Conservation (phyloP, 2,113 vertebrate species). For the Corythaixoides concolor region DNA sequence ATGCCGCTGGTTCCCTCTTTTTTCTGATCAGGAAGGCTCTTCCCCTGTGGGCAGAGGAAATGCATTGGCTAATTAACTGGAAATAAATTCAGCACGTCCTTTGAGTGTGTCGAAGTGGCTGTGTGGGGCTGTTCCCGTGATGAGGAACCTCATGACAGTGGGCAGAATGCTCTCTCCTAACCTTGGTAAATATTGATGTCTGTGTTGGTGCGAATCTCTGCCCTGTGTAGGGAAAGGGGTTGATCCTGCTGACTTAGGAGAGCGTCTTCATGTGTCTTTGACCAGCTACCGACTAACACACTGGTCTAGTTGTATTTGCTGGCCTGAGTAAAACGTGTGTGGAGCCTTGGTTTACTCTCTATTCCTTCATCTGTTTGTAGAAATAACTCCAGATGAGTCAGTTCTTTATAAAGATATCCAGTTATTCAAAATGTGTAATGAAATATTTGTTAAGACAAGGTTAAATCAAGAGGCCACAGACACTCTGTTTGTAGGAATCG, state of each 20-base stretch:
- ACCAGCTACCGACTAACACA: accelerated
- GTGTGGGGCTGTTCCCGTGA: accelerated
- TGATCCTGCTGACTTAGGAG: not conserved
- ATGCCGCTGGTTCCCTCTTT: not conserved
- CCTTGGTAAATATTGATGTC: not conserved
- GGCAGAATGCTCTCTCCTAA: not conserved
- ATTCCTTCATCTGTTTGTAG: not conserved
- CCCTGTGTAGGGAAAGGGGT: not conserved
- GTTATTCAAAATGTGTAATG: not conserved
- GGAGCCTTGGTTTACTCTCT: not conserved
- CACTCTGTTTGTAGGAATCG: not conserved
- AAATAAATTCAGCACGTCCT: not conserved
- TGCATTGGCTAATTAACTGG: not conserved
- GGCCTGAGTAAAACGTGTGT: not conserved
- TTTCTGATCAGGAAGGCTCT: not conserved
- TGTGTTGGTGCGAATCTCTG: not conserved
- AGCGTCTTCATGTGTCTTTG: not conserved
- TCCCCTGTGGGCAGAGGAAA: not conserved
- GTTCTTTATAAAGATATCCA: not conserved
- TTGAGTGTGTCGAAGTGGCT: not conserved
- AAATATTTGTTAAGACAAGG: not conserved
- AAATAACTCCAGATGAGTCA: not conserved
- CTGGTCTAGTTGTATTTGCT: not conserved
- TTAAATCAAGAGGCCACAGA: not conserved
- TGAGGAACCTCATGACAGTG: not conserved